A percentile compares a stretch with the other conserved stretches of the same genome.
Evolutionary conservation across 2,797 vertebrate genomes (phyloP).

Genomic region (Rhodeus uyekii): DNA sequence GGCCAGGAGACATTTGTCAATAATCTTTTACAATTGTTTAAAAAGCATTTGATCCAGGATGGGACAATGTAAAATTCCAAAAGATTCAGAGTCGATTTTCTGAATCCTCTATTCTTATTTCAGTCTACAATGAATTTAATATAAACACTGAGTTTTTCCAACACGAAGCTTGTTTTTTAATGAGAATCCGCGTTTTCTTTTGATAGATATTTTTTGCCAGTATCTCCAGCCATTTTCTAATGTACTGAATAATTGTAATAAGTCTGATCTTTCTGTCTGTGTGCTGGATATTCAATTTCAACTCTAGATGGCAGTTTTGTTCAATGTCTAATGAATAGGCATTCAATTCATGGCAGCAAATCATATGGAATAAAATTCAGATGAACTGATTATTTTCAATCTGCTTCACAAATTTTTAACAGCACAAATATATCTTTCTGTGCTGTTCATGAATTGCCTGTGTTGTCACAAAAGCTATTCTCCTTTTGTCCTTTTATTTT

Average conservation of each 20-base stretch:
- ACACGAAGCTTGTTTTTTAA: too few species aligned
- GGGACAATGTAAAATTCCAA: too few species aligned
- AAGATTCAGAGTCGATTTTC: neutral
- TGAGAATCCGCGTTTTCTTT: too few species aligned
- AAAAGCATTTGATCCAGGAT: too few species aligned
- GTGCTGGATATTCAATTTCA: neutral
- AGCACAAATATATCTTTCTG: neutral
- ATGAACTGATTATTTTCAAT: neutral
- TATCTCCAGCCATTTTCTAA: neutral
- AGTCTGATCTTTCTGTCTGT: too few species aligned
- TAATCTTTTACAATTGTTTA: too few species aligned
- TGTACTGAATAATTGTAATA: too few species aligned
- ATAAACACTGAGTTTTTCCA: too few species aligned
- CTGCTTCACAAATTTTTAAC: neutral
- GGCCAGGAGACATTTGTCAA: neutral
- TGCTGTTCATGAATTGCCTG: neutral
- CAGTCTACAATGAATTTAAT: neutral
- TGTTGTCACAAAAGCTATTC: neutral
- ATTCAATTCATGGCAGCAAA: too few species aligned
- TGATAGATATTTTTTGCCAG: neutral
- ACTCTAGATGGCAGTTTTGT: conserved; percentile 26
- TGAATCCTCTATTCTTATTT: neutral
- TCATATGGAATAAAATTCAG: neutral
- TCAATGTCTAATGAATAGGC: neutral
- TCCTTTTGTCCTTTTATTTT: neutral